These are phyloP conservation scores for Grantiella picta DNA, from an alignment of 2,113 vertebrate species.

Conservation along the genomic window DNA sequence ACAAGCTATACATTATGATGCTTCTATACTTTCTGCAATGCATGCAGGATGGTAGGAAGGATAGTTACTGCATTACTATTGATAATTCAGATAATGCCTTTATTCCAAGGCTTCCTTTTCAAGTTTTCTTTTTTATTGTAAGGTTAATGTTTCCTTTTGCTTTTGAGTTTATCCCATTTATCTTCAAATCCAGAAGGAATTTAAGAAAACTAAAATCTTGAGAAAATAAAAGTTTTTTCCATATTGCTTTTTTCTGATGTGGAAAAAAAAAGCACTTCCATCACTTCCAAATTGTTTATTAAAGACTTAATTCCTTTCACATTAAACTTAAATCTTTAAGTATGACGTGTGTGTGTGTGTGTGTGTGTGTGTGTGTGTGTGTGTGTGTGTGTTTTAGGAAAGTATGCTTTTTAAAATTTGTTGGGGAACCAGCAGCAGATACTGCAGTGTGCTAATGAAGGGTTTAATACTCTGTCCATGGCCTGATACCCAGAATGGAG, in stretches of 20 bases:
- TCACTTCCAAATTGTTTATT: neutral
- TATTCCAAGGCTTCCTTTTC: neutral
- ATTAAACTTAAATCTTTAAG: neutral
- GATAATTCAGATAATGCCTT: conserved; percentile 29
- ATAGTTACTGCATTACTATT: neutral
- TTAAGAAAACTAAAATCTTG: neutral
- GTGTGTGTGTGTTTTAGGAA: neutral
- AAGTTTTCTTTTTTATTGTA: neutral
- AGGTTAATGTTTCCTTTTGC: neutral
- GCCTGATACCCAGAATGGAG: neutral
- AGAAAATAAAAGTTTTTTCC: neutral
- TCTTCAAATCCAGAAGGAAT: neutral
- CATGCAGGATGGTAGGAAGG: neutral
- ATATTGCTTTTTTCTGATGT: neutral
- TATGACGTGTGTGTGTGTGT: neutral
- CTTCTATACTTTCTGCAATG: neutral
- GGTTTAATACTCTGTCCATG: neutral
- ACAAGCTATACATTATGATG: neutral
- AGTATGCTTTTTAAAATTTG: neutral
- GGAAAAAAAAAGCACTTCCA: neutral
- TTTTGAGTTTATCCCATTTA: neutral
- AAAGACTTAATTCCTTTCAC: neutral
- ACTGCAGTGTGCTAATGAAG: neutral
- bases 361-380: neutral
- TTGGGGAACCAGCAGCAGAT: neutral